Conservation (phyloP, 23 tunicate species). For the Trididemnum miniatum region DNA sequence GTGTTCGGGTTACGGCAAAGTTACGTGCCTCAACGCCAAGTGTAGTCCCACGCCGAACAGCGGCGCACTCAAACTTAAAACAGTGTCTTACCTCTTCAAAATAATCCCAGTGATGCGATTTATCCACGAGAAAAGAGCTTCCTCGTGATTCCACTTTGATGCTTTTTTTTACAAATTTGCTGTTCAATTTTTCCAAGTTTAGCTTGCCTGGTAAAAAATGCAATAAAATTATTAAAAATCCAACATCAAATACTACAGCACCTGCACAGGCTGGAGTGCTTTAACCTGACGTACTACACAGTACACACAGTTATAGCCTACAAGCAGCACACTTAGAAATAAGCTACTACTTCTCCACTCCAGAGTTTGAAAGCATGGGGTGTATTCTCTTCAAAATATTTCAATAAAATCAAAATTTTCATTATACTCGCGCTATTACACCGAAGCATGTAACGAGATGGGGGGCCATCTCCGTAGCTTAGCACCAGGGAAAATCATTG, state of each 20-base stretch:
- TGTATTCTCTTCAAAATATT: too few relatives aligned
- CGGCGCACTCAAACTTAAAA: not conserved
- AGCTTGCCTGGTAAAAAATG: too few relatives aligned
- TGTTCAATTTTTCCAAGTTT: slow-evolving; percentile 1
- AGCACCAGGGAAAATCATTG: not conserved
- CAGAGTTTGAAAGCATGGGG: too few relatives aligned
- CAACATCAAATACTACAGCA: too few relatives aligned
- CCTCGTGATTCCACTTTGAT: slow-evolving; percentile 32
- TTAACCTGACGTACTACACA: too few relatives aligned
- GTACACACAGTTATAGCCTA: too few relatives aligned
- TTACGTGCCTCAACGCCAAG: too few relatives aligned
- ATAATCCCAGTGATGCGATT: slow-evolving; percentile 32
- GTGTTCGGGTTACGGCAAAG: too few relatives aligned
- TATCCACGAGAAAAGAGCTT: slow-evolving; percentile 39
- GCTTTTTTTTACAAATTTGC: slow-evolving; percentile 19
- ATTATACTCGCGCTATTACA: not conserved
- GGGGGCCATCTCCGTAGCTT: not conserved
- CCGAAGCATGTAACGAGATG: not conserved
- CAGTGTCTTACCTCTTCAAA: not conserved
- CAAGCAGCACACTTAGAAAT: too few relatives aligned
- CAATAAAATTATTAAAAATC: too few relatives aligned
- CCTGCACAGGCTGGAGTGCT: too few relatives aligned
- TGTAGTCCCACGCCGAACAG: not conserved
- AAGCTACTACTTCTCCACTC: too few relatives aligned
- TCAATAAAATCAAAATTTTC: not conserved